phyloP scores from a whole-genome alignment of 2,113 vertebrate species.

The Amazona guildingii region DNA sequence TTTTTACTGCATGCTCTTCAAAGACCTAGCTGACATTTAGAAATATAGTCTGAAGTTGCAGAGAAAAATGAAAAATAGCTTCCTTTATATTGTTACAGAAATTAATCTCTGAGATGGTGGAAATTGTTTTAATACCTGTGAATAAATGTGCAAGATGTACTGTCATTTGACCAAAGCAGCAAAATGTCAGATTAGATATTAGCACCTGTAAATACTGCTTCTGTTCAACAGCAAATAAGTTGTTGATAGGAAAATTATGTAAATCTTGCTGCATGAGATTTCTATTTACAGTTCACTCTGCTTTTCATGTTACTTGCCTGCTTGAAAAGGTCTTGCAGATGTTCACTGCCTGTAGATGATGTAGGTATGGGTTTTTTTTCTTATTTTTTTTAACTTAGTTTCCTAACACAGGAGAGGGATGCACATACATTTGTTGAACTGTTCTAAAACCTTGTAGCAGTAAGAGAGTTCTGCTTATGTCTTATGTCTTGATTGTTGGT shows the following conservation, averaged over 20 bases:
- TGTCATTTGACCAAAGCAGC: neutral
- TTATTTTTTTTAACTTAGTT: neutral
- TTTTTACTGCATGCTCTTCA: neutral
- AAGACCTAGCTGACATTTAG: neutral
- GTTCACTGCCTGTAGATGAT: neutral
- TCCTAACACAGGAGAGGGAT: neutral
- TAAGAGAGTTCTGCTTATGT: neutral
- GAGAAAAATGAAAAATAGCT: neutral
- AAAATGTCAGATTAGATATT: neutral
- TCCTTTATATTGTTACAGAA: neutral
- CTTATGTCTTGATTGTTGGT: neutral
- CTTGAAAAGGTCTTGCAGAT: neutral
- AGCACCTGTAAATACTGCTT: neutral
- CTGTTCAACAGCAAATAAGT: neutral
- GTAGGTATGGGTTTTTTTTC: neutral
- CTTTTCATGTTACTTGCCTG: neutral
- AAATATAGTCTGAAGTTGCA: neutral
- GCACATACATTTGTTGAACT: neutral
- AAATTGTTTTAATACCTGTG: neutral
- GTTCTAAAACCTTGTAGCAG: neutral
- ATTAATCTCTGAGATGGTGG: neutral
- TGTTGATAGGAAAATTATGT: neutral
- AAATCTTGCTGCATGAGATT: neutral
- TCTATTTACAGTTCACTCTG: neutral
- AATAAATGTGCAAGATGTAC: neutral